A percentile compares a stretch with the other conserved stretches of the same genome.
These are phyloP conservation scores for Drosophila robusta DNA, from an alignment of 2,888 invertebrate species.

Conservation along the genomic window DNA sequence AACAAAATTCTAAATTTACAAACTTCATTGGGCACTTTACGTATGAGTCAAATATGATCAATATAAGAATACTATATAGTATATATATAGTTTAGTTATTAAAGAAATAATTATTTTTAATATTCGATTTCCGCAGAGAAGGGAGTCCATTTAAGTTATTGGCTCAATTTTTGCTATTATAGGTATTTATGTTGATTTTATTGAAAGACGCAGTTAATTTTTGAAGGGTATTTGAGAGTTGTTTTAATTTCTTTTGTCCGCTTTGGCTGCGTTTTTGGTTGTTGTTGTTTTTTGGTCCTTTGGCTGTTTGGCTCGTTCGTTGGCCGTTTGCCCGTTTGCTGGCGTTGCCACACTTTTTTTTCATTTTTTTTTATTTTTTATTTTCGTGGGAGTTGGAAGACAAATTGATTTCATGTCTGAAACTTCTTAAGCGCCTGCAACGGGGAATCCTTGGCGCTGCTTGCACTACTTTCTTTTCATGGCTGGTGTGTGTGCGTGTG, in stretches of 20 bases:
- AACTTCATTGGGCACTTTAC: too few species aligned
- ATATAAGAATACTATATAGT: too few species aligned
- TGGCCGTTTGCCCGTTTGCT: constrained; percentile 28
- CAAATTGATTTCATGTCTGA: constrained; percentile 82
- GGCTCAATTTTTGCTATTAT: too few species aligned
- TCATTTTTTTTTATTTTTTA: constrained; percentile 30
- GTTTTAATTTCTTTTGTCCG: constrained; percentile 8
- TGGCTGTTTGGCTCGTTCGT: constrained; percentile 26
- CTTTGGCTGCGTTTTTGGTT: constrained; percentile 19
- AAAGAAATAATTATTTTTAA: too few species aligned
- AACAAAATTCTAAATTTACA: too few species aligned
- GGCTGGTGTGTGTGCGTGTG: constrained; percentile 14
- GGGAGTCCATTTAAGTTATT: too few species aligned
- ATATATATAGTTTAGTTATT: too few species aligned
- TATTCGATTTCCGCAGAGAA: too few species aligned
- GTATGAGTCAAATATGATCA: too few species aligned
- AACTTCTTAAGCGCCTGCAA: constrained; percentile 77
- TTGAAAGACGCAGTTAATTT: background rate
- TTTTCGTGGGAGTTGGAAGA: constrained; percentile 79
- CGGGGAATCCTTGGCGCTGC: constrained; percentile 64
- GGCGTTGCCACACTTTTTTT: constrained; percentile 43
- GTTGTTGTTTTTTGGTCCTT: constrained; percentile 9
- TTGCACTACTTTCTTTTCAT: constrained; percentile 25
- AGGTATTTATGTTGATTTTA: too few species aligned
- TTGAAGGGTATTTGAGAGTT: constrained; percentile 27